Conservation (phyloP, 2,888 invertebrate species). For the Pollenia amentaria region DNA sequence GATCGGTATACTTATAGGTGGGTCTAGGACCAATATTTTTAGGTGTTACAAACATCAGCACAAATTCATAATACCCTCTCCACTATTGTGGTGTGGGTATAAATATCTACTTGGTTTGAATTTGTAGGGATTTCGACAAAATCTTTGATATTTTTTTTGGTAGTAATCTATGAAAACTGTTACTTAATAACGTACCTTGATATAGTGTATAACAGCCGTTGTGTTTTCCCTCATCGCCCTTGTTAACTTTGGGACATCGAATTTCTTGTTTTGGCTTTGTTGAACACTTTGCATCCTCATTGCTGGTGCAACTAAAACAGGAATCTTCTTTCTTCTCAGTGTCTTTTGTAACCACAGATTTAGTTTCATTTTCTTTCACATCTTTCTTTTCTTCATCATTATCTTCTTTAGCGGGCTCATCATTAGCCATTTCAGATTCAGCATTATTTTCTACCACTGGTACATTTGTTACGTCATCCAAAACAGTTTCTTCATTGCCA, state of each 20-base stretch:
- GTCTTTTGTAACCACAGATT: neutral
- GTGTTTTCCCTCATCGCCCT: constrained; percentile 76
- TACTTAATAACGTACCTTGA: constrained; percentile 74
- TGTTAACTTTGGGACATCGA: constrained; percentile 55
- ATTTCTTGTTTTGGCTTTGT: constrained; percentile 57
- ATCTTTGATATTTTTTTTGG: neutral
- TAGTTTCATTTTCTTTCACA: neutral
- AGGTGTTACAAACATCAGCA: no score
- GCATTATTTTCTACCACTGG: neutral
- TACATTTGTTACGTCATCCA: neutral
- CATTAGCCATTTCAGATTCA: constrained; percentile 44
- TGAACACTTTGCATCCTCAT: constrained; percentile 61
- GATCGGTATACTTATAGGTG: no score
- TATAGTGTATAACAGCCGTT: constrained; percentile 78
- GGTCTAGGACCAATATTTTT: no score
- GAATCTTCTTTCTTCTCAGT: constrained; percentile 14
- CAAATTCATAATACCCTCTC: no score
- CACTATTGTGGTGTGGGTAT: no score
- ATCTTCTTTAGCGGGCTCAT: constrained; percentile 44
- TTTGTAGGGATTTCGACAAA: no score
- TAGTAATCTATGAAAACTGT: no score
- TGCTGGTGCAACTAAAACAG: constrained; percentile 73
- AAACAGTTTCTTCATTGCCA: constrained; percentile 21
- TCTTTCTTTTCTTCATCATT: constrained; percentile 10
- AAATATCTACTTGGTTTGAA: no score